These are phyloP conservation scores for Cetoscarus ocellatus DNA, from an alignment of 2,797 vertebrate genomes.

Conservation along the genomic window DNA sequence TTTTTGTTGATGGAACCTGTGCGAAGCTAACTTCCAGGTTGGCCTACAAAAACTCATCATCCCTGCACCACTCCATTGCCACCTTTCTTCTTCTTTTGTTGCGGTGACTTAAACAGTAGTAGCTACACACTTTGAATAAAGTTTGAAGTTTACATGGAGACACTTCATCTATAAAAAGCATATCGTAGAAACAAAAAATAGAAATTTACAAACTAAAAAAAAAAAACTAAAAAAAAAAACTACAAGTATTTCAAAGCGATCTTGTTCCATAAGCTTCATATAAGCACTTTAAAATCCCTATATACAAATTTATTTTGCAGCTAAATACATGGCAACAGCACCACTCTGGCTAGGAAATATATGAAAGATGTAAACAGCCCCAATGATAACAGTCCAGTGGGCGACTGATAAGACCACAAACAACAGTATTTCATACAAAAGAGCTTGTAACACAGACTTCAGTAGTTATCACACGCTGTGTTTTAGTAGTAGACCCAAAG, in stretches of 20 bases:
- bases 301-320: conserved; percentile 96
- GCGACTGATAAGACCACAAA: conserved; percentile 82
- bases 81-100: conserved; percentile 34
- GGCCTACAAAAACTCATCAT: too few relatives aligned
- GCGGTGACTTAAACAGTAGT: conserved; percentile 77
- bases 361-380: conserved; percentile 84
- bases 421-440: conserved; percentile 82
- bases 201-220: conserved; percentile 81
- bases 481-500: conserved; percentile 80
- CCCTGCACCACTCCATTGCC: conserved; percentile 43
- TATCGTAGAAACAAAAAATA: conserved; percentile 78
- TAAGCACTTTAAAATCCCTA: conserved; percentile 92
- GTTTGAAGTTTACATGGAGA: conserved; percentile 77
- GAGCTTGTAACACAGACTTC: conserved; percentile 82
- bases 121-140: conserved; percentile 82
- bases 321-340: conserved; percentile 86
- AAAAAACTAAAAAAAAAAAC: conserved; percentile 62
- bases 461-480: conserved; percentile 83
- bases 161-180: conserved; percentile 83
- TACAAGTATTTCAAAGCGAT: conserved; percentile 81
- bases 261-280: conserved; percentile 89
- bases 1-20: too few relatives aligned
- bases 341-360: conserved; percentile 83
- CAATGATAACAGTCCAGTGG: conserved; percentile 82
- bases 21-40: too few relatives aligned